Evolutionary conservation across 1,140 invertebrate species (phyloP), one percentile per base, ranked within the genome.

Genomic region (Whitmania pigra): DNA sequence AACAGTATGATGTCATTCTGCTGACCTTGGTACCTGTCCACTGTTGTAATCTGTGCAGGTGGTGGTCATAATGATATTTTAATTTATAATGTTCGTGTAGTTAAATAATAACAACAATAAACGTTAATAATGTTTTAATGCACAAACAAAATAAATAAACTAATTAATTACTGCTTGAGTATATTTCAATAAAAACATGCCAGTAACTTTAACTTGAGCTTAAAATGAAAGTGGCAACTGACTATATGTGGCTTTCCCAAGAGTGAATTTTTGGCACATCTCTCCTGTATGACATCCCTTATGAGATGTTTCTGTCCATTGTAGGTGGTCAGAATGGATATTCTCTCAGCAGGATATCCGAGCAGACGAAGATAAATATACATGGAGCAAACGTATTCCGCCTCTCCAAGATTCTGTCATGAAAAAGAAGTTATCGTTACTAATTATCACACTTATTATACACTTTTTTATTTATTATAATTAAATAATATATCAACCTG

Each of bases 11-110:
- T 97, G 82, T 99, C 96, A 82, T 99, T 99, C 82, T 99, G 97
- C 79, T 99, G 96, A 73, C 97, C 97, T 81, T 99, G 97, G 81
- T 96, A 99, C 78, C 98, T 97, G 81, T 99, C 97, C 17, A 99
- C 97, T 11, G 97, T 99, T 0, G 87, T 86, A 55, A 87, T 82
- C 84, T 85, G 73, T 27, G 75, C 71, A 9, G 67, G 57, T 5
- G 43, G 31, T 36, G 31, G 6, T 36, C 2, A 36, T 36, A 36
- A 36, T 6, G 6, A 36, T 36, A 36, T 6, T 36, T 36, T 36
- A 36, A 36, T 36, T 36, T 36, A 36, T n/a, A 57, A 5, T 9
- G 9, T 2, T 57, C 5, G 9, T 57, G 5, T 57, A n/a, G 20
- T 57, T 57, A 3, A 57, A 57, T 57, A 57, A 57, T 27, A 3